Base-by-base conservation (phyloP, 2,888 invertebrate genomes). In the Apoderus coryli region DNA sequence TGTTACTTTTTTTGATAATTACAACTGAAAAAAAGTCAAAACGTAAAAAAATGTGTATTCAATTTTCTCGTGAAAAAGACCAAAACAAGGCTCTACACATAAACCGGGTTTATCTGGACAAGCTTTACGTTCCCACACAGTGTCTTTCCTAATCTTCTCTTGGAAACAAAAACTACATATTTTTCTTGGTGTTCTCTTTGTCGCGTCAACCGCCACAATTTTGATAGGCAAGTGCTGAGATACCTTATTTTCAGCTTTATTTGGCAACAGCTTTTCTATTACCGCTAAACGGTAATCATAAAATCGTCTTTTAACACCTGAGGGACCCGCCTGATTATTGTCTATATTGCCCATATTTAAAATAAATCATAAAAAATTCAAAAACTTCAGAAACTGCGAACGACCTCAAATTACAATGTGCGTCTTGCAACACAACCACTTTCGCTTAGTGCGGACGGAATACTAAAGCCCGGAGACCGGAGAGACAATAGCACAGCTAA, bases 341-440 rank as follows among this genome's bases (percentile, higher is more conserved):
- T n/a, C n/a, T n/a, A n/a, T n/a, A n/a, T n/a, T n/a, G n/a, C n/a
- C n/a, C n/a, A n/a, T n/a, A n/a, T 19, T 19, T 6, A 19, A 19
- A 7, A 19, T 7, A 6, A 19, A n/a, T n/a, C 6, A n/a, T 19
- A 7, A n/a, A 6, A n/a, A 19, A 19, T 19, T 7, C 19, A n/a
- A n/a, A n/a, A n/a, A 19, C 19, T 23, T 27, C 29, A 14, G 12
- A 16, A 26, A 36, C 29, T 9, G 31, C 16, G 25, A 23, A 15
- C 7, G 34, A 34, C 16, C 34, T 38, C 23, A 31, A 27, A 22
- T 32, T 37, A 29, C 13, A n/a, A n/a, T n/a, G n/a, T n/a, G n/a
- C n/a, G n/a, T n/a, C n/a, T n/a, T n/a, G n/a, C n/a, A n/a, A n/a
- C n/a, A n/a, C n/a, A n/a, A n/a, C n/a, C n/a, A n/a, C n/a, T n/a